Evolutionary conservation across 2,797 vertebrate species (phyloP).

Genomic region (Ptychadena robeensis): DNA sequence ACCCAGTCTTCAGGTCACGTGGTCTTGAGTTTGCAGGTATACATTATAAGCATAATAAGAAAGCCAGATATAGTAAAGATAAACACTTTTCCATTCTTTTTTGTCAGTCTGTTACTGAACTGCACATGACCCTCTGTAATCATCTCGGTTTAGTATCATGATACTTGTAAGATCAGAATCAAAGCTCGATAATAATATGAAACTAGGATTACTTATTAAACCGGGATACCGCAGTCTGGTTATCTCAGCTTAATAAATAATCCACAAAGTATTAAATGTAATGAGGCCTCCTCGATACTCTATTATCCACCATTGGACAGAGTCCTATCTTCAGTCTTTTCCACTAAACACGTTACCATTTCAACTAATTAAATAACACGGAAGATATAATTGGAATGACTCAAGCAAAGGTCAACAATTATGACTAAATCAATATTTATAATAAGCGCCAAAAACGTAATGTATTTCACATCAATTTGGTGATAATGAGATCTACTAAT

Average conservation of each 20-base stretch:
- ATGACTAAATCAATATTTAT: constrained; percentile 24
- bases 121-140: constrained; percentile 20
- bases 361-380: constrained; percentile 41
- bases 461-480: background rate
- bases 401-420: constrained; percentile 41
- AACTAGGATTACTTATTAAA: constrained; percentile 40
- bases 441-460: background rate
- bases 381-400: constrained; percentile 6
- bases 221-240: background rate
- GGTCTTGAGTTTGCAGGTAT: background rate
- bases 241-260: constrained; percentile 44
- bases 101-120: constrained; percentile 11
- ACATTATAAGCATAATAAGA: background rate
- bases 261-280: constrained; percentile 33
- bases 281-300: background rate
- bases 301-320: constrained; percentile 23
- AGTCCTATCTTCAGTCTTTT: background rate
- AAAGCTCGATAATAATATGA: constrained; percentile 42
- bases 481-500: background rate
- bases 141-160: constrained; percentile 12
- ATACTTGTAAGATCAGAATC: constrained; percentile 23
- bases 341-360: background rate
- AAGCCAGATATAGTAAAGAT: background rate
- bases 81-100: background rate
- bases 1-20: no score